Evolutionary conservation across 1,140 invertebrate species (phyloP), one percentile per base, ranked within the genome.

Genomic region (Zelostemma sp.): DNA sequence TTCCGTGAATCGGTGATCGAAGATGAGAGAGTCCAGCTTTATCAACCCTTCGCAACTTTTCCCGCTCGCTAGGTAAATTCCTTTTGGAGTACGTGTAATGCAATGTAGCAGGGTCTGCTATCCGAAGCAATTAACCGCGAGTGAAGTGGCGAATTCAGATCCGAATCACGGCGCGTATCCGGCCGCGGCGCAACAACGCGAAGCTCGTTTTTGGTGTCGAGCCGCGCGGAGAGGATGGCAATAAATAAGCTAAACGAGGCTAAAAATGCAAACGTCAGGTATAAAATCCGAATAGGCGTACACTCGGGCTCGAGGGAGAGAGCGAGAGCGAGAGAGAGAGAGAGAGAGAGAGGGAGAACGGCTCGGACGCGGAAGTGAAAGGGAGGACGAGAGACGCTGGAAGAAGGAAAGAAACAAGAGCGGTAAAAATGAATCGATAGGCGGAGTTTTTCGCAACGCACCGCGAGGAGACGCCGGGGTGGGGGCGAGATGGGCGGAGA

Each of bases 351-450:
- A 16, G 16, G 1, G 5, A 15, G 31, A 40, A 35, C 6, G n/a
- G 56, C 11, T 11, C 6, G 11, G 21, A 25, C 18, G 66, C 45
- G 49, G 25, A 43, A 38, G 35, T 11, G 41, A 1, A 14, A 17
- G 15, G n/a, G 25, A 12, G 33, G 48, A 45, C 2, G 41, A 11
- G 28, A n/a, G 16, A 15, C 47, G 47, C 25, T 6, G 46, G 1
- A 21, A 8, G n/a, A 12, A 15, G 12, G 25, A 15, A 25, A 69
- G 75, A 72, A 79, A 79, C 74, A 80, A 80, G 78, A 80, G 76
- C 74, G 74, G 74, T 83, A 85, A 85, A 85, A 85, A 85, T 83
- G 80, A 85, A 85, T 85, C 82, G 82, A 85, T 85, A 84, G 84
- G 84, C 83, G 84, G 83, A 85, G 84, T 85, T 84, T 85, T 85